Conservation (phyloP, 2,797 vertebrate species). For the Catharus ustulatus region DNA sequence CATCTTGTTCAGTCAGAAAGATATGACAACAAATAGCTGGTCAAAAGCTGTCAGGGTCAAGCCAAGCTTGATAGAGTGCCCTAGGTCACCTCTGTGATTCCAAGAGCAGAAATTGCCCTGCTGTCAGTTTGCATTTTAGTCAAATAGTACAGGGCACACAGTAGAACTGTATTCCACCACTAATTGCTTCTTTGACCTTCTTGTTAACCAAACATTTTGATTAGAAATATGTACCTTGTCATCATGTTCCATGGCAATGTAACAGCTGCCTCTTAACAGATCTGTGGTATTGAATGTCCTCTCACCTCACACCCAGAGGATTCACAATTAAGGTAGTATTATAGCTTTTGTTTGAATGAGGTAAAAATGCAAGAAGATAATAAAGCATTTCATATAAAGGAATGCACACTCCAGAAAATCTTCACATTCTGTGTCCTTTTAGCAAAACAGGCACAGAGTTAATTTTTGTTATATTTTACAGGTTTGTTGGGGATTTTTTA, state of each 20-base stretch:
- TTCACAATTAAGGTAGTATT: neutral
- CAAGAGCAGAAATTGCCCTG: slow-evolving; percentile 10
- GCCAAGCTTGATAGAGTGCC: slow-evolving; percentile 58
- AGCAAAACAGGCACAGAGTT: neutral
- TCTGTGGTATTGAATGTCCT: neutral
- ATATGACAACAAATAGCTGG: slow-evolving; percentile 72
- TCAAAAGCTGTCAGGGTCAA: slow-evolving; percentile 69
- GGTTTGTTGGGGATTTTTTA: neutral
- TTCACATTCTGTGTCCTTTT: neutral
- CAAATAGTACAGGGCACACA: neutral
- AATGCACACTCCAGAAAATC: neutral
- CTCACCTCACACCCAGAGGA: neutral
- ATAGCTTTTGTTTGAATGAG: neutral
- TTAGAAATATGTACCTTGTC: slow-evolving; percentile 36
- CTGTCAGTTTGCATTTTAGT: slow-evolving; percentile 45
- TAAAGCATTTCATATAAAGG: neutral
- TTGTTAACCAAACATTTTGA: slow-evolving; percentile 67
- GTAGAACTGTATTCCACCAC: slow-evolving; percentile 25
- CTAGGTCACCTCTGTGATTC: slow-evolving; percentile 56
- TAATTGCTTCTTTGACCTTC: slow-evolving; percentile 68
- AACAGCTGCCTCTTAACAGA: slow-evolving; percentile 30
- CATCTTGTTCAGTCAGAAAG: slow-evolving; percentile 66
- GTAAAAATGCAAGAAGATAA: neutral
- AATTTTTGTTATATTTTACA: neutral
- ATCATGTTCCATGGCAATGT: neutral